A percentile compares a stretch with the other conserved stretches of the same genome.
Conservation (phyloP, 2,797 vertebrate genomes). For the Brachyrhaphis roseni region DNA sequence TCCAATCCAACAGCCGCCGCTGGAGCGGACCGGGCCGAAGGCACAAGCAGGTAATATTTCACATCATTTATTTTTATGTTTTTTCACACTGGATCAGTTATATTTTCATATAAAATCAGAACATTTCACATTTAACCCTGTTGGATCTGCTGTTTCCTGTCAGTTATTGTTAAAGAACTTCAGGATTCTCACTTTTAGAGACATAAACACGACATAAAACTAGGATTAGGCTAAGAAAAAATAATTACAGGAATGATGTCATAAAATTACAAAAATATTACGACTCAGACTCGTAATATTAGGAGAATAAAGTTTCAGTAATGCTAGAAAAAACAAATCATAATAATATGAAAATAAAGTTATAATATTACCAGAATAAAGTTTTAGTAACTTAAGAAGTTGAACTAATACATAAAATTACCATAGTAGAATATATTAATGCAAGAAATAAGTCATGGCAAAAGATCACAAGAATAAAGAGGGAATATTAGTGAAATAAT, state of each 20-base stretch:
- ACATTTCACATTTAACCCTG: not conserved
- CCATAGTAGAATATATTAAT: too few species aligned
- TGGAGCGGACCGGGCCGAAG: constrained; percentile 50
- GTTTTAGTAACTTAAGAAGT: too few species aligned
- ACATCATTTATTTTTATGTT: not conserved
- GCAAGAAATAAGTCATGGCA: too few species aligned
- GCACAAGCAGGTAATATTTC: constrained; percentile 66
- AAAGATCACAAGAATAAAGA: too few species aligned
- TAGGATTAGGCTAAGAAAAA: not conserved
- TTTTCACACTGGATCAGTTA: not conserved
- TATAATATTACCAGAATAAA: not conserved
- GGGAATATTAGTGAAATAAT: too few species aligned
- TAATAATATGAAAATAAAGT: too few species aligned
- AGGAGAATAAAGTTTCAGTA: not conserved
- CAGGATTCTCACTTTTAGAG: not conserved
- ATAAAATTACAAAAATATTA: not conserved
- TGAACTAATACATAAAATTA: too few species aligned
- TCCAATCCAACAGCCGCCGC: constrained; percentile 78
- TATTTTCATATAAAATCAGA: not conserved
- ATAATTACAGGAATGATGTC: too few species aligned
- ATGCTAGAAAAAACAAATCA: too few species aligned
- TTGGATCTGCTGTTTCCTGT: not conserved
- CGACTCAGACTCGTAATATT: too few species aligned
- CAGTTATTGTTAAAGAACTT: not conserved
- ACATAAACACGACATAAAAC: not conserved